Evolutionary conservation across 2,888 invertebrate genomes (phyloP), one percentile per base, ranked within the genome.

Genomic region (Aspidiotus destructor): DNA sequence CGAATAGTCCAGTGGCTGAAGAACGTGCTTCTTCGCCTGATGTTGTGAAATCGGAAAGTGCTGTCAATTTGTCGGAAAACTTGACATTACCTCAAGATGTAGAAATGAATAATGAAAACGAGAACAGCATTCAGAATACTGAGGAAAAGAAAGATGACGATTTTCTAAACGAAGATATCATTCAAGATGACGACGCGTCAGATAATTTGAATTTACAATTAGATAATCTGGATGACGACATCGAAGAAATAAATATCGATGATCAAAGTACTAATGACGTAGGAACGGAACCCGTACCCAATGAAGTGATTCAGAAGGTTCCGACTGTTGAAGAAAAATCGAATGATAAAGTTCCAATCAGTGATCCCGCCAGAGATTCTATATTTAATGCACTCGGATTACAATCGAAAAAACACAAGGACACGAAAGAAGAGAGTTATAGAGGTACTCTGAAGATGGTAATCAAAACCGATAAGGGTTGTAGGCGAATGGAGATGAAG

Each of bases 391-490:
- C 87, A 8, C 78, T 91, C 44, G 91, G 91, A 0, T 76, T 91
- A 60, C 81, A 88, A 44, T 88, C 89, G 0, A 10, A 86, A 8
- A 86, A 73, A 76, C n/a, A 62, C 75, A 53, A 70, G 40, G 52
- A 41, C 7, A 60, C 60, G 17, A 69, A 71, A 70, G 69, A 71
- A 10, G 72, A 77, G 16, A 84, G 83, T 73, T 89, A 87, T 74
- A 88, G 89, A 3, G 91, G 91, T 53, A 90, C 89, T 0, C 76
- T 91, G 72, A 91, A 90, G 76, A 89, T 90, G 73, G 86, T 91
- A 74, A 91, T 91, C 74, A 88, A 90, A 78, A 87, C 86, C 77
- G 85, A 84, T 72, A 78, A 79, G 48, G 83, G 83, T 10, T 71
- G 64, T 58, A 69, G 71, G 41, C 71, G 71, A 40, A 74, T 73